Evolutionary conservation across 1,140 invertebrate species (phyloP), one percentile per base, ranked within the genome.

Genomic region (Drosophila seguyi): DNA sequence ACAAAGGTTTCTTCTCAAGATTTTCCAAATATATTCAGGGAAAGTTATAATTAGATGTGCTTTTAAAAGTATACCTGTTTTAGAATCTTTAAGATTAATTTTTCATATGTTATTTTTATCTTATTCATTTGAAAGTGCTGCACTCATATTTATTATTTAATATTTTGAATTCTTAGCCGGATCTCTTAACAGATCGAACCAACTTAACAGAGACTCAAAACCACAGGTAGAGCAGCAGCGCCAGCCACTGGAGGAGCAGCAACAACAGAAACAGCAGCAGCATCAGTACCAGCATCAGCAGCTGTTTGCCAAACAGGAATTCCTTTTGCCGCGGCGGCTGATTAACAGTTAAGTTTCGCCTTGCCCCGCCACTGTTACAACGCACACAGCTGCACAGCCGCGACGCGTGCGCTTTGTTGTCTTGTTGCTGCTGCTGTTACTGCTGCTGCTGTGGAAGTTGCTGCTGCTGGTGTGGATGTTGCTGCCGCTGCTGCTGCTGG

Each of bases 351-450:
- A 76, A 59, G 74, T 75, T 58, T 76, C 61, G 74, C 53, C 45
- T 59, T 72, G 48, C 55, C 72, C 71, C 38, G 65, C 66, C 66
- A 58, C 69, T 41, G 39, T 48, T 48, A 44, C 61, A 60, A 53
- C 39, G 59, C 58, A 63, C 36, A 73, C 73, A 56, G 4, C 57
- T 20, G 44, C 36, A 56, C 14, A 42, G 39, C 29, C 14, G 55
- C 67, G 82, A 86, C 82, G 82, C 82, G 82, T 85, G 82, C 82
- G 79, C 75, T 72, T 85, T 80, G 83, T 75, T 75, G 75, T 66
- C 74, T 78, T 62, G 20, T 61, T 31, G 50, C 47, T 72, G 71
- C 75, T 77, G 77, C 44, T 63, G 52, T 13, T 50, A 14, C 14
- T 47, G 52, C 22, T 29, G 58, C 14, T 66, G 66, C 42, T 71